These are phyloP conservation scores for Nothocercus nigrocapillus DNA, from an alignment of 2,113 vertebrate genomes.

Conservation along the genomic window DNA sequence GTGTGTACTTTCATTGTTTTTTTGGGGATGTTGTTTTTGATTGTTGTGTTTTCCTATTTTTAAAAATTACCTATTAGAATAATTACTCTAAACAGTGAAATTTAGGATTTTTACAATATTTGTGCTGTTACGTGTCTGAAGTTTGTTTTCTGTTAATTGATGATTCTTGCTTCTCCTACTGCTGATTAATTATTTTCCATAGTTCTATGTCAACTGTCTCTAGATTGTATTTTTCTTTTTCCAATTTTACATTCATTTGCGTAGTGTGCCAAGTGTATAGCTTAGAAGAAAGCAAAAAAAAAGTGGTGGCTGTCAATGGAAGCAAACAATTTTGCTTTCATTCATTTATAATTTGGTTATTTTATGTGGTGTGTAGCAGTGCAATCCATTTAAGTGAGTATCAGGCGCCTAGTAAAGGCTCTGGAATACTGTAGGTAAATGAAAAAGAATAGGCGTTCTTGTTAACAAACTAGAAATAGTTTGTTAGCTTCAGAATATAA, in stretches of 20 bases:
- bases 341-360: background rate
- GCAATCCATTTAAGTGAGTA: background rate
- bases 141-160: background rate
- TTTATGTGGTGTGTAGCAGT: background rate
- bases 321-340: background rate
- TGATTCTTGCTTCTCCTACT: background rate
- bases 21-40: background rate
- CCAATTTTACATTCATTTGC: background rate
- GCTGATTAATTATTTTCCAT: background rate
- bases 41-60: background rate
- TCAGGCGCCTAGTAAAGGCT: background rate
- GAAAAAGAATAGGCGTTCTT: background rate
- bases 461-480: background rate
- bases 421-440: background rate
- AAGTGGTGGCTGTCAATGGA: background rate
- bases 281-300: background rate
- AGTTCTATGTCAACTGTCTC: background rate
- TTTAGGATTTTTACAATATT: background rate
- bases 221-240: background rate
- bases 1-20: constrained; percentile 65
- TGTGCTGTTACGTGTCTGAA: background rate
- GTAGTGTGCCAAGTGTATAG: background rate
- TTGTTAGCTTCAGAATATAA: background rate
- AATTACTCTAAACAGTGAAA: background rate
- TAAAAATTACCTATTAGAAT: background rate